Conservation (phyloP, 2,113 vertebrate genomes). For the Bungarus multicinctus region DNA sequence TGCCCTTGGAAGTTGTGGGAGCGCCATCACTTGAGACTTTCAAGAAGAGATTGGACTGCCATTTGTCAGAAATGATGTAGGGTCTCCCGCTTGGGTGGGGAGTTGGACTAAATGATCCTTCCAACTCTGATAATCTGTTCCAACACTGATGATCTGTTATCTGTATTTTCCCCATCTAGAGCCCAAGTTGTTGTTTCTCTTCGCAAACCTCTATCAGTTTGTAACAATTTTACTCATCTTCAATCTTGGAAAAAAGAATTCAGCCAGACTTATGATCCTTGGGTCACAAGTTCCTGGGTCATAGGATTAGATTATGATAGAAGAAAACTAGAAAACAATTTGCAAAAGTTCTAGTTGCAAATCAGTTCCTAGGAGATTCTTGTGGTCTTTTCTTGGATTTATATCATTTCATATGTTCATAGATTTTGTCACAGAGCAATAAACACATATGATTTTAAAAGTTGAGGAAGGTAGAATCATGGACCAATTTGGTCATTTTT, state of each 20-base stretch:
- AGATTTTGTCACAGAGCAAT: constrained; percentile 6
- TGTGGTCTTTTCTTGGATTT: neutral
- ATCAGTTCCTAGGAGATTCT: neutral
- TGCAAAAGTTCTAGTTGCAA: neutral
- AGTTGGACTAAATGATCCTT: no score
- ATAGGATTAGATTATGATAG: neutral
- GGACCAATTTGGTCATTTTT: constrained; percentile 40
- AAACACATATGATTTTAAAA: constrained; percentile 32
- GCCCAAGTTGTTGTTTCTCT: neutral
- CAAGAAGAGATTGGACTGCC: no score
- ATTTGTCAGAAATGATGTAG: no score
- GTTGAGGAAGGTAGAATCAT: constrained; percentile 2
- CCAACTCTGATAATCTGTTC: no score
- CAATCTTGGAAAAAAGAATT: neutral
- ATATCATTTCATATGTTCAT: neutral
- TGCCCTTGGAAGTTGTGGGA: no score
- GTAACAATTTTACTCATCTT: neutral
- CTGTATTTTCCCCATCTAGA: neutral
- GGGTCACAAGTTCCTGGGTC: neutral
- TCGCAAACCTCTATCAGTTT: neutral
- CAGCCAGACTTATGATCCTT: neutral
- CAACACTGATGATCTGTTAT: no score
- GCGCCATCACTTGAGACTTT: no score
- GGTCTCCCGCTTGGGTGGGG: no score
- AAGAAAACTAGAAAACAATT: neutral